Percentiles rank a stretch among this genome's conserved stretches.
Evolutionary conservation across 1,140 invertebrate species (phyloP).

Genomic region (Acromyrmex echinatior): DNA sequence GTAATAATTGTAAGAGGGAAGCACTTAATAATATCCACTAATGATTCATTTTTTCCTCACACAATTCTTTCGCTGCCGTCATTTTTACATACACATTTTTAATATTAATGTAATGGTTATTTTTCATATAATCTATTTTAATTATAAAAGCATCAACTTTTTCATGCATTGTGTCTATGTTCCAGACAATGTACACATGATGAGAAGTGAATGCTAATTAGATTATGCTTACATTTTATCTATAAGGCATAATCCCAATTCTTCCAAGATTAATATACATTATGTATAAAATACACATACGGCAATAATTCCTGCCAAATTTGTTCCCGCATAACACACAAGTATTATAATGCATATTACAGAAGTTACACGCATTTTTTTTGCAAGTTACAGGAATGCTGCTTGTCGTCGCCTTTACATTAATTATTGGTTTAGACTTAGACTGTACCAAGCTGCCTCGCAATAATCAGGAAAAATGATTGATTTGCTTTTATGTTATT

Average conservation of each 20-base stretch:
- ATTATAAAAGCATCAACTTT: conserved; percentile 47
- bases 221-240: conserved; percentile 56
- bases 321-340: conserved; percentile 70
- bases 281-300: conserved; percentile 71
- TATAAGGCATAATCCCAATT: conserved; percentile 74
- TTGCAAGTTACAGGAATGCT: conserved; percentile 42
- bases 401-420: conserved; percentile 1
- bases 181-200: conserved; percentile 40
- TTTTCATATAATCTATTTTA: not conserved
- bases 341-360: conserved; percentile 45
- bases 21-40: conserved; percentile 79
- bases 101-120: conserved; percentile 1
- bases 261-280: conserved; percentile 68
- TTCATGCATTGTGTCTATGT: not conserved
- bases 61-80: conserved; percentile 15
- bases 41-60: conserved; percentile 49
- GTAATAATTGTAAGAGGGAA: conserved; percentile 83
- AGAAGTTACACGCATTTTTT: conserved; percentile 30
- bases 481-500: conserved; percentile 35
- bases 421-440: conserved; percentile 17
- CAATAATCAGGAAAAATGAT: conserved; percentile 44
- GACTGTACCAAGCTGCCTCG: conserved; percentile 25
- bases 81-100: conserved; percentile 27
- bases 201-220: conserved; percentile 28
- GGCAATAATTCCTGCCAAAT: conserved; percentile 62